Evolutionary conservation across 2,113 vertebrate genomes (phyloP), one percentile per base, ranked within the genome.

Genomic region (Pseudopodoces humilis): DNA sequence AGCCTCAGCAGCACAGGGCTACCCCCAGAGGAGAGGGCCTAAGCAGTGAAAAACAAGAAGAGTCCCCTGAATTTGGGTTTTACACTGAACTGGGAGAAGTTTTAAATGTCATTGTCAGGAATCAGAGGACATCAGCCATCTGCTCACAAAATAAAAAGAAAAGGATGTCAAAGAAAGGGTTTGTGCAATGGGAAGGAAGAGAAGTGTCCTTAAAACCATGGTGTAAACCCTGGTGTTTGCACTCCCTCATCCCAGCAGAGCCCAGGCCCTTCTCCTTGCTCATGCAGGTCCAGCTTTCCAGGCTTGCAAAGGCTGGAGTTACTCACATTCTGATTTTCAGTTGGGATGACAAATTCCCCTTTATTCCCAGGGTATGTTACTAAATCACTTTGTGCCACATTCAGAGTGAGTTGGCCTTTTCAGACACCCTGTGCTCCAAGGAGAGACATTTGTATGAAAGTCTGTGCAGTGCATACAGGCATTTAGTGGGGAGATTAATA

Each of bases 401-500:
- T 81, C 47, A 37, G 63, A 76, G 58, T 43, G 83, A 94, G 41
- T 22, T 90, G 90, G 92, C 93, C 92, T 97, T 95, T 96, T n/a
- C 89, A 75, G 62, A 60, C 41, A 20, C 46, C 47, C 83, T 60
- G 77, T 0, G 55, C 90, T 94, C 71, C 68, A 13, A 96, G 93
- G 52, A 78, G 16, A 82, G 30, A 25, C 93, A 93, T 92, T 94
- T 92, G 82, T 88, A 64, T 1, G 1, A 41, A 74, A 80, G 35
- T 17, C 94, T 94, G 76, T 56, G 88, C 93, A 94, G 82, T 81
- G 83, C 68, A 83, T 28, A 4, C 7, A 64, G 79, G 72, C 90
- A 93, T 95, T 96, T 92, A 88, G 64, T 18, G 50, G 72, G 49
- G 83, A 97, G 92, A 94, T 86, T 86, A 88, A 93, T 63, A 71